phyloP scores from a whole-genome alignment of 2,113 vertebrate species.

The Anser cygnoides region DNA sequence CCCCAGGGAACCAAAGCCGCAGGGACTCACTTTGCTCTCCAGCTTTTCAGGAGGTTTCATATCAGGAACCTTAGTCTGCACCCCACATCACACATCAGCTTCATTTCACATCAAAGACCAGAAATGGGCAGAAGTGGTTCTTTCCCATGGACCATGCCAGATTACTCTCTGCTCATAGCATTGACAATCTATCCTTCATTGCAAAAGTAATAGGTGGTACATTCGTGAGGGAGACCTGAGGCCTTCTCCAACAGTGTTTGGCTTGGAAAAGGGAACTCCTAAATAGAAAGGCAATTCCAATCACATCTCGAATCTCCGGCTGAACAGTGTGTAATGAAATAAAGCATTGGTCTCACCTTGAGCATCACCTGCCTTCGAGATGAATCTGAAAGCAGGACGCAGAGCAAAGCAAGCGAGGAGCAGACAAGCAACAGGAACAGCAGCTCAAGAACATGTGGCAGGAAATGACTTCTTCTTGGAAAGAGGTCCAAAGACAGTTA shows the following conservation, averaged over 20 bases:
- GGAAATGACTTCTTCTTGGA: neutral
- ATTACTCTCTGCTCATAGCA: neutral
- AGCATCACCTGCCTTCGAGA: neutral
- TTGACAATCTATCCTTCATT: neutral
- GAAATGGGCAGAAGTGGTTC: neutral
- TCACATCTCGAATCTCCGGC: neutral
- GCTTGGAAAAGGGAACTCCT: neutral
- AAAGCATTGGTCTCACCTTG: neutral
- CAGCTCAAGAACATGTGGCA: neutral
- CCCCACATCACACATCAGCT: neutral
- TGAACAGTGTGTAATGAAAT: accelerated
- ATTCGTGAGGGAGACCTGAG: neutral
- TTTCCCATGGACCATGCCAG: neutral
- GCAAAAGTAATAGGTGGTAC: neutral
- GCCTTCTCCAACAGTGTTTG: neutral
- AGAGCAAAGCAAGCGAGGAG: neutral
- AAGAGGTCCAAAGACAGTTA: neutral
- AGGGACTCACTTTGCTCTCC: neutral
- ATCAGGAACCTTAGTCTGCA: neutral
- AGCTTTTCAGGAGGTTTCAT: neutral
- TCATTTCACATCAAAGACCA: neutral
- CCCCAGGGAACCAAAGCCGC: neutral
- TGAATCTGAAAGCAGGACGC: neutral
- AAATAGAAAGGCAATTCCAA: neutral
- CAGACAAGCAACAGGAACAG: neutral